phyloP scores from a whole-genome alignment of 1,140 invertebrate species.

The Heliconius hermathena region DNA sequence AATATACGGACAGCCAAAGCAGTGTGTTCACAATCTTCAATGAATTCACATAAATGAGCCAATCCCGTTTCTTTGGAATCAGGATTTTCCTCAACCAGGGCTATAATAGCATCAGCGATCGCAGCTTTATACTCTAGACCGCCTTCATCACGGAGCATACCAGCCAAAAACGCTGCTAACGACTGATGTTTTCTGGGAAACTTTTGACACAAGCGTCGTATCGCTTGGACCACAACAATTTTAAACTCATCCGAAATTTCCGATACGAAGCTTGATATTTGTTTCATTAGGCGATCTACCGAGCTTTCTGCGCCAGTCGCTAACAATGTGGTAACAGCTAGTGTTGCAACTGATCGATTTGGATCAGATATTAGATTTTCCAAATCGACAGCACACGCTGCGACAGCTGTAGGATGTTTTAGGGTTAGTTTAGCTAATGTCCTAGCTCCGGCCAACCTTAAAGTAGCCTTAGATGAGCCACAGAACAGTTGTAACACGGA shows the following conservation, averaged over 20 bases:
- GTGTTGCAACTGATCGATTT: constrained; percentile 98
- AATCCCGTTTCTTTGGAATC: constrained; percentile 95
- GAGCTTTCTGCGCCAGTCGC: constrained; percentile 99
- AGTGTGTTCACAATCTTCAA: constrained; percentile 99
- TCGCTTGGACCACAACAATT: constrained; percentile 97
- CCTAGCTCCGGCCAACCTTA: constrained; percentile 97
- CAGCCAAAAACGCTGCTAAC: constrained; percentile 97
- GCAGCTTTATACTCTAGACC: constrained; percentile 99
- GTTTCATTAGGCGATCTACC: constrained; percentile 99
- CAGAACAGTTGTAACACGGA: constrained; percentile 98
- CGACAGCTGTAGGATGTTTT: constrained; percentile 97
- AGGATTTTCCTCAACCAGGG: constrained; percentile 98
- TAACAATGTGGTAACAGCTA: constrained; percentile 98
- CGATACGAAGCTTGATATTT: constrained; percentile 98
- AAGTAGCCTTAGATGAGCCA: constrained; percentile 95
- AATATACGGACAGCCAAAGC: constrained; percentile 98
- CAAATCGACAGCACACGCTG: constrained; percentile 98
- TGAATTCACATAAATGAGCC: constrained; percentile 99
- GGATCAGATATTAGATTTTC: constrained; percentile 99
- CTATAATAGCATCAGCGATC: constrained; percentile 98
- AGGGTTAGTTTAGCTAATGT: constrained; percentile 95
- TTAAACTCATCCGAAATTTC: constrained; percentile 99
- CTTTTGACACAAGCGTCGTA: constrained; percentile 95
- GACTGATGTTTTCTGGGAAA: constrained; percentile 98
- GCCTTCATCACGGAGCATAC: constrained; percentile 98